These are phyloP conservation scores for Seriola aureovittata DNA, from an alignment of 2,113 vertebrate genomes.

Conservation along the genomic window DNA sequence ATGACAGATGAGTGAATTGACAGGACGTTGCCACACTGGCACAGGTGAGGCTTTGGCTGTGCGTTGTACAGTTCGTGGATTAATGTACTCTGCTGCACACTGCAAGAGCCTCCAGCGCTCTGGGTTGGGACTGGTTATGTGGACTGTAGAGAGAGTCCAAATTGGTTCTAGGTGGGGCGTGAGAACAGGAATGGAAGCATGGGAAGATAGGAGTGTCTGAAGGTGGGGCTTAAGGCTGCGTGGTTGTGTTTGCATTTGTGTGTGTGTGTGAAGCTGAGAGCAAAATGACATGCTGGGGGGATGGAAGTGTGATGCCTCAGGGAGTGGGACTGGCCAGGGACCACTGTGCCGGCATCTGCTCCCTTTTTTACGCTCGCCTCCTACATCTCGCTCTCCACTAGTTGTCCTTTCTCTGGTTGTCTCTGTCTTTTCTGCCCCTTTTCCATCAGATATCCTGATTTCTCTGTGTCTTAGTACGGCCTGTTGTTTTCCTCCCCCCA, in stretches of 20 bases:
- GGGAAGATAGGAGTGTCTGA: conserved; percentile 50
- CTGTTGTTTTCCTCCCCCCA: neutral
- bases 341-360: conserved; percentile 81
- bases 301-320: conserved; percentile 71
- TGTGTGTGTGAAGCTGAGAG: conserved; percentile 44
- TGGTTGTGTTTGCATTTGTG: conserved; percentile 49
- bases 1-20: conserved; percentile 55
- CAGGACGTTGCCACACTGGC: conserved; percentile 29
- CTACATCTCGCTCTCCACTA: conserved; percentile 7
- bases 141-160: conserved; percentile 2
- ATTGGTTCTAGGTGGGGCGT: conserved; percentile 47
- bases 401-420: neutral
- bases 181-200: conserved; percentile 43
- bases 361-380: conserved; percentile 41
- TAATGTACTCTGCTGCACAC: neutral
- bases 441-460: neutral
- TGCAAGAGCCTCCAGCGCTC: neutral
- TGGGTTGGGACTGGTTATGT: neutral
- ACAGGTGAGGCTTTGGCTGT: conserved; percentile 58
- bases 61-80: conserved; percentile 20
- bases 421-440: neutral
- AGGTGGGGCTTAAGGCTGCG: conserved; percentile 57
- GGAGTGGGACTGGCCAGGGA: conserved; percentile 70
- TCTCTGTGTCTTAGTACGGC: conserved; percentile 8
- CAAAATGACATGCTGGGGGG: conserved; percentile 69